Base-by-base conservation (phyloP, 2,113 vertebrate species). In the Collichthys lucidus region DNA sequence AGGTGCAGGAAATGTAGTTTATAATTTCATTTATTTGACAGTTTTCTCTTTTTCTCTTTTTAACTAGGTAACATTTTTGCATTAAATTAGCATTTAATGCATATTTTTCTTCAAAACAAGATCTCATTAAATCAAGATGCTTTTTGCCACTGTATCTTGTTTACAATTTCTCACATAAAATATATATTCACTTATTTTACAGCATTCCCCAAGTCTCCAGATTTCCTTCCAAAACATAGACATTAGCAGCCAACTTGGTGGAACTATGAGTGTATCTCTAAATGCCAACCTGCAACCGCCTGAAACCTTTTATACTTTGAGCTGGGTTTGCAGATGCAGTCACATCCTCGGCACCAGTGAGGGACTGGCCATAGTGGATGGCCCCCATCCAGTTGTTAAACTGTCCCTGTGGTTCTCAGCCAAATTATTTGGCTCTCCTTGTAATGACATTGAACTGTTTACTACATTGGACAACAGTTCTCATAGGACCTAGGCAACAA, bases 351-450 rank as follows among this genome's bases (percentile, higher is more conserved):
- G 40, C 17, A 74, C 47, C 35, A 77, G 49, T 70, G 74, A 80
- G 76, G 44, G 73, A 74, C 50, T 63, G 68, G 64, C 64, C 74
- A 12, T 69, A 24, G 78, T 47, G 42, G 70, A 85, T 67, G 73
- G 69, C 55, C 73, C 69, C 60, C 22, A 64, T 86, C 80, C 61
- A 80, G 73, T 82, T 78, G 79, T 77, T 86, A 86, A 87, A 88
- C 75, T 79, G 52, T 88, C 87, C 84, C 84, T 5, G 42, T 2
- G 74, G 76, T 73, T 77, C 70, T 22, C 66, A n/a, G 83, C 84
- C 80, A 90, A 88, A 89, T 82, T 55, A 80, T 86, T 84, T 86
- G 77, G 71, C 83, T 86, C 60, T 84, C 79, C 77, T 81, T 90
- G 79, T 60, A 52, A 79, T 83, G 88, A 61, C 87, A 89, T 82